Base-by-base conservation (phyloP, 2,888 invertebrate species). In the Chrysina gloriosa region DNA sequence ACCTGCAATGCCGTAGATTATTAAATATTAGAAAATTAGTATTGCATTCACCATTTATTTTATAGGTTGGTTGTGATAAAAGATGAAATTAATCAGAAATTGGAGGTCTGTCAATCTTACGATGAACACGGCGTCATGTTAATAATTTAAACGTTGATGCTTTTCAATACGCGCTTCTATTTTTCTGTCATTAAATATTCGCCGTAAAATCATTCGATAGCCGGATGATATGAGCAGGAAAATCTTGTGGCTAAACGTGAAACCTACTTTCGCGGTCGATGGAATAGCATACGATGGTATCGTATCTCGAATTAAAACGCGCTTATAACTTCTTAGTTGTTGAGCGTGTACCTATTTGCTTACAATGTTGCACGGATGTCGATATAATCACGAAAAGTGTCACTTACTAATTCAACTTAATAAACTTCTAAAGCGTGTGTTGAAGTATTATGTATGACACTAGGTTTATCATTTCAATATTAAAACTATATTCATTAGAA, bases 221-320 rank as follows among this genome's bases (percentile, higher is more conserved):
- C 48, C 47, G 47, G 34, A 63, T 48, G 48, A 63, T 31, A 11
- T 34, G 31, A 63, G 34, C 25, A 34, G 48, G 47, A 63, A 63
- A 63, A 63, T 63, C 34, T 61, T 29, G 63, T 14, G 31, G 48
- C 48, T 34, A 50, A 47, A 48, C 14, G 34, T 48, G 48, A 63
- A 48, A 48, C 48, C 47, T 29, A 48, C 63, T 48, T 47, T 48
- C 34, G 48, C 61, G 42, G 61, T 61, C 11, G 16, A 27, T 11
- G 21, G 23, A 29, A 42, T 58, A 58, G 36, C 23, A 56, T 25
- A 27, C 4, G 5, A 14, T 4, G 14, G 14, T 42, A 61, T 61
- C 27, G 42, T 9, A 25, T 45, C 19, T 25, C 61, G 61, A 61
- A 61, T 42, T 61, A 42, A 25, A 42, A 11, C 56, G 14, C 9